phyloP scores from a whole-genome alignment of 2,888 invertebrate species.

The Atethmia centrago region DNA sequence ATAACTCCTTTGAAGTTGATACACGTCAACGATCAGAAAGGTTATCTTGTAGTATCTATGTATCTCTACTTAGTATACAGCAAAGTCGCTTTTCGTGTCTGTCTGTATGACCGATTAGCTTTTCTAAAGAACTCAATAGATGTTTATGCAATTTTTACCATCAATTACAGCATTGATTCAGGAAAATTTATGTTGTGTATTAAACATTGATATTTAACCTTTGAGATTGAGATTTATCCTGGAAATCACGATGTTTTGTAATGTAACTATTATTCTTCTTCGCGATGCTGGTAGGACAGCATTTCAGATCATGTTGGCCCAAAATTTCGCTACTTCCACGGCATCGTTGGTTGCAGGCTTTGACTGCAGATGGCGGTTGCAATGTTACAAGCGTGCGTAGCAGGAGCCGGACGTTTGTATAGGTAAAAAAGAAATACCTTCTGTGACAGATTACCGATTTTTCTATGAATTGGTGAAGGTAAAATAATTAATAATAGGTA shows the following conservation, averaged over 20 bases:
- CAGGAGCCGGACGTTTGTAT: neutral
- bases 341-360: too few species aligned
- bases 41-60: slow-evolving; percentile 17
- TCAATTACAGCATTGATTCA: neutral
- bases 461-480: neutral
- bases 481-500: too few species aligned
- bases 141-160: neutral
- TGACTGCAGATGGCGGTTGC: too few species aligned
- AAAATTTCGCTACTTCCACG: too few species aligned
- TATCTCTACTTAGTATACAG: neutral
- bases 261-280: neutral
- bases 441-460: neutral
- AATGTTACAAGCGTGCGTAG: neutral
- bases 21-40: slow-evolving; percentile 41
- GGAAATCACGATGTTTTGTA: neutral
- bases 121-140: too few species aligned
- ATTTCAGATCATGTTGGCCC: too few species aligned
- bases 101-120: neutral
- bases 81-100: neutral
- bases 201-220: too few species aligned
- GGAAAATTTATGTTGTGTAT: neutral
- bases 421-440: neutral
- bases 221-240: neutral
- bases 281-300: too few species aligned
- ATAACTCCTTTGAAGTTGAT: slow-evolving; percentile 35